phyloP scores from a whole-genome alignment of 2,888 invertebrate species.

The Brachypalpus laphriformis region DNA sequence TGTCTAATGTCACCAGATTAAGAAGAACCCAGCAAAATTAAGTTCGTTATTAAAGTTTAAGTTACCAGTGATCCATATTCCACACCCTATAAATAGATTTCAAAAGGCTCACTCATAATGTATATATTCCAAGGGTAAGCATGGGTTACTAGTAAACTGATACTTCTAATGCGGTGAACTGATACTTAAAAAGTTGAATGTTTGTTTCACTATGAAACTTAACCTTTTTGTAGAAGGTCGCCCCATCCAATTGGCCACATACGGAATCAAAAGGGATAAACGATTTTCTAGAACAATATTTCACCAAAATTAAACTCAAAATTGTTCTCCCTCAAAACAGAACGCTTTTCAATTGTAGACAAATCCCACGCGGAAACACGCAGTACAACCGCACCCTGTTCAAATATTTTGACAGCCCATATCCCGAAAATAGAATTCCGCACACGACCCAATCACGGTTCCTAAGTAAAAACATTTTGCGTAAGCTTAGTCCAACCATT shows the following conservation, averaged over 20 bases:
- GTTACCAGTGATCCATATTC: too few species aligned
- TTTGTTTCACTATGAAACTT: neutral
- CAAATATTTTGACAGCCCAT: conserved; percentile 46
- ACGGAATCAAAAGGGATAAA: conserved; percentile 1
- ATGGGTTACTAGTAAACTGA: neutral
- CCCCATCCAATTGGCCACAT: neutral
- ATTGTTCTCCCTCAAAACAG: neutral
- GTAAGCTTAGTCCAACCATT: conserved; percentile 3
- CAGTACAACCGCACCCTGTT: conserved; percentile 8
- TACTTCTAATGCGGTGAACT: neutral
- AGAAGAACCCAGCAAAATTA: too few species aligned
- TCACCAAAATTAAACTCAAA: conserved; percentile 1
- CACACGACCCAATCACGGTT: conserved; percentile 24
- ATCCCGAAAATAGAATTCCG: conserved; percentile 38
- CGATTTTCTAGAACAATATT: conserved; percentile 7
- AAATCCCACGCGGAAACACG: conserved; percentile 1
- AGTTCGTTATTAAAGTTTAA: too few species aligned
- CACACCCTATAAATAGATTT: neutral
- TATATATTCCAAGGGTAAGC: neutral
- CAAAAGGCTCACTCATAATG: neutral
- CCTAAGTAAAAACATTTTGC: conserved; percentile 19
- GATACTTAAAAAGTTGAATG: neutral
- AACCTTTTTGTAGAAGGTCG: neutral
- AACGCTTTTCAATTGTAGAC: conserved; percentile 2
- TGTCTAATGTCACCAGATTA: too few species aligned